Percentiles rank a stretch among this genome's conserved stretches.
phyloP scores from a whole-genome alignment of 2,888 invertebrate genomes.

The Blera fallax region DNA sequence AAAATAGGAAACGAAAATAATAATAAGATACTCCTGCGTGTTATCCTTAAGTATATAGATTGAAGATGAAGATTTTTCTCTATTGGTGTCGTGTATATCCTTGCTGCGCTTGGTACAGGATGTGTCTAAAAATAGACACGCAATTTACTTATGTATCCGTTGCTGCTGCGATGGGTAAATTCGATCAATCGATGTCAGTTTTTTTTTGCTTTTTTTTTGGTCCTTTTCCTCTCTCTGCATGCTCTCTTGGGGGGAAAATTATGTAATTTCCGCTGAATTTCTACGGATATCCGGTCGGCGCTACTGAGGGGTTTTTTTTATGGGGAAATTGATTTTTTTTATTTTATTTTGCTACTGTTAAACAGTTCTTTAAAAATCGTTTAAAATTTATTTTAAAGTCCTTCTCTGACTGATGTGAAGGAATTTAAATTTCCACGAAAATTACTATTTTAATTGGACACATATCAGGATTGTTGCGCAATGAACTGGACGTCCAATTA shows the following conservation, averaged over 20 bases:
- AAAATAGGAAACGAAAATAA: not conserved
- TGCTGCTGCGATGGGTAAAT: constrained; percentile 26
- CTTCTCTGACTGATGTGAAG: not conserved
- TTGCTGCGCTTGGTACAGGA: not conserved
- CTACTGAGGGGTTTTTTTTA: constrained; percentile 44
- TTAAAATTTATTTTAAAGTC: not conserved
- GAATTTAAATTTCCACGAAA: not conserved
- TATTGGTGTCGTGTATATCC: not conserved
- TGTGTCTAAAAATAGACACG: constrained; percentile 54
- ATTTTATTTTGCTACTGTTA: not conserved
- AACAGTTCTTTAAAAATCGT: not conserved
- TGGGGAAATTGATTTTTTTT: constrained; percentile 27
- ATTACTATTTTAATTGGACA: not conserved
- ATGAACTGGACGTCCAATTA: not conserved
- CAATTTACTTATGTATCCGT: constrained; percentile 38
- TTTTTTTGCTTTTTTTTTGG: not conserved
- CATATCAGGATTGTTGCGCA: not conserved
- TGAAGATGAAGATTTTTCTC: not conserved
- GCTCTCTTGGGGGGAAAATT: constrained; percentile 27
- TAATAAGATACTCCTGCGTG: not conserved
- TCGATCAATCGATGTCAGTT: constrained; percentile 58
- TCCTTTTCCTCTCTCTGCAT: not conserved
- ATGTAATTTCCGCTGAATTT: constrained; percentile 67
- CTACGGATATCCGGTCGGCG: constrained; percentile 58
- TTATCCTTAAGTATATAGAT: constrained; percentile 15